These are phyloP conservation scores for Sceloporus undulatus DNA, from an alignment of 2,113 vertebrate genomes.

Conservation along the genomic window DNA sequence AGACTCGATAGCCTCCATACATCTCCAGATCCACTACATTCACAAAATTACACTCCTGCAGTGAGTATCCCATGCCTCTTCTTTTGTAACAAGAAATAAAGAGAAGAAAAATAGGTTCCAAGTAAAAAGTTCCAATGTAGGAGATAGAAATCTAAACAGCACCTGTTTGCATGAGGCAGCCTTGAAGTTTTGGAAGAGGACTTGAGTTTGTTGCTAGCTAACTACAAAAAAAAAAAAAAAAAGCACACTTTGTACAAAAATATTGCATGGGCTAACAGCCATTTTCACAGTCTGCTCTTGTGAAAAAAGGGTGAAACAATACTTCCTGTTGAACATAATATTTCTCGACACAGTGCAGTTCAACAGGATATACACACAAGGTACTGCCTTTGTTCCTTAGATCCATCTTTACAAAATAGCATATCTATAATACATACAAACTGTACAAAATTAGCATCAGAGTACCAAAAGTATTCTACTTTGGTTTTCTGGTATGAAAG, in stretches of 20 bases:
- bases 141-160: constrained; percentile 41
- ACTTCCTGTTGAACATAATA: constrained; percentile 59
- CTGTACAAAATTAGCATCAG: constrained; percentile 75
- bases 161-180: constrained; percentile 57
- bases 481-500: constrained; percentile 69
- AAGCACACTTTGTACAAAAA: constrained; percentile 57
- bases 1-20: constrained; percentile 33
- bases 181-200: constrained; percentile 47
- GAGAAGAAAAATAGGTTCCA: constrained; percentile 36
- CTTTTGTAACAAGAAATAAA: constrained; percentile 57
- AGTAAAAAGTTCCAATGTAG: constrained; percentile 34
- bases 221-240: constrained; percentile 27
- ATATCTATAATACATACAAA: constrained; percentile 57
- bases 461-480: constrained; percentile 71
- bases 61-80: constrained; percentile 14
- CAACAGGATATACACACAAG: constrained; percentile 46
- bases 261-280: constrained; percentile 61
- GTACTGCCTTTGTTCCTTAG: constrained; percentile 61
- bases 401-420: constrained; percentile 68
- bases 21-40: constrained; percentile 62
- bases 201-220: constrained; percentile 6
- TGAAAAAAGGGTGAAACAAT: constrained; percentile 59
- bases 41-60: constrained; percentile 42
- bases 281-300: constrained; percentile 71
- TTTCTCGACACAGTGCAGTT: constrained; percentile 67